phyloP scores from a whole-genome alignment of 2,797 vertebrate genomes.

The Loriculus beryllinus region DNA sequence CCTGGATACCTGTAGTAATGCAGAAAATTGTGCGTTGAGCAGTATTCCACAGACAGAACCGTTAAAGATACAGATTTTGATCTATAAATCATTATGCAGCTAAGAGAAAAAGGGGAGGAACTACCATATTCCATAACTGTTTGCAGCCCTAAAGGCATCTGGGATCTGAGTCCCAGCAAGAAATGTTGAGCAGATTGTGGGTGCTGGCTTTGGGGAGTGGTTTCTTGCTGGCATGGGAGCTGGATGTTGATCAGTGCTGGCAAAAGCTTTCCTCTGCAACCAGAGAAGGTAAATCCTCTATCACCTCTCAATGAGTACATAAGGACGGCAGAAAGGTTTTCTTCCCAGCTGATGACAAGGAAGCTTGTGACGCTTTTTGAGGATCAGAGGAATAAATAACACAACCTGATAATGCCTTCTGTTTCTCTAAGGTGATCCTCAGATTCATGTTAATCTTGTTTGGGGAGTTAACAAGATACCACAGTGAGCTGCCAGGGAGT shows the following conservation, averaged over 20 bases:
- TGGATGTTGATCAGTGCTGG: constrained; percentile 13
- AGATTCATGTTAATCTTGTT: background rate
- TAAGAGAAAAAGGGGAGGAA: background rate
- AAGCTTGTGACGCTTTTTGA: background rate
- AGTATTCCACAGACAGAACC: rapidly evolving
- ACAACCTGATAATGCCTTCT: background rate
- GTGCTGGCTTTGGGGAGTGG: background rate
- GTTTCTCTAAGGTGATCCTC: constrained; percentile 13
- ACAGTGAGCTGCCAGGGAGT: background rate
- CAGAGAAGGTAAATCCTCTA: background rate
- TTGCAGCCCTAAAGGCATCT: constrained; percentile 4
- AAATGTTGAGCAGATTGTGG: background rate
- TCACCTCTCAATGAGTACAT: background rate
- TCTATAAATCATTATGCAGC: background rate
- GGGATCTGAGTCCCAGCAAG: background rate
- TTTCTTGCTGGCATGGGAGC: background rate
- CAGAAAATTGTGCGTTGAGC: background rate
- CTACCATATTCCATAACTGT: background rate
- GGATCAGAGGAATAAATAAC: background rate
- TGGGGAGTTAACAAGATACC: background rate
- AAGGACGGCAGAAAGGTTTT: background rate
- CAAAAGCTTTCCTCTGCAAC: background rate
- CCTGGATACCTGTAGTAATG: background rate
- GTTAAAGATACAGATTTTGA: background rate
- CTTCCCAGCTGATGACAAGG: constrained; percentile 6